Evolutionary conservation across 2,888 invertebrate genomes (phyloP).

Genomic region (Melieria omissa): DNA sequence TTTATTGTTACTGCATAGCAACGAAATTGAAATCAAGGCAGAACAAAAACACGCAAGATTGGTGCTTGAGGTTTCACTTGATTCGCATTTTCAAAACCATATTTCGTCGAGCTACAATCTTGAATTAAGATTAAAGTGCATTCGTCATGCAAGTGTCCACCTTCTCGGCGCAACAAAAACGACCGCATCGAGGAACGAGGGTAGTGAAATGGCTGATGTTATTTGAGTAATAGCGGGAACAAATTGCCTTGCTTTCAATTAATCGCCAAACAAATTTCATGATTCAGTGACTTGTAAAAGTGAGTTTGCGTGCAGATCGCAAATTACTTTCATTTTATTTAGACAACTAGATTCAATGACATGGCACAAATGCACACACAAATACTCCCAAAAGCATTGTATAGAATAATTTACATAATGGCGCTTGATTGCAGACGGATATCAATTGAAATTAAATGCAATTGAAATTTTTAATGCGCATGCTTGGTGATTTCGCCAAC

Average conservation of each 20-base stretch:
- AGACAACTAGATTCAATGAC: no score
- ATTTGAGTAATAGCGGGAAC: constrained; percentile 26
- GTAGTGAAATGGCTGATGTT: constrained; percentile 17
- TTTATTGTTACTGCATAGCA: not conserved
- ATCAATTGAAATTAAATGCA: constrained; percentile 15
- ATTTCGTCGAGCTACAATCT: no score
- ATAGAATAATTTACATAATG: not conserved
- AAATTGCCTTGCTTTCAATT: constrained; percentile 30
- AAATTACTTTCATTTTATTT: constrained; percentile 31
- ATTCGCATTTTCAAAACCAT: no score
- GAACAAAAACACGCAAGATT: no score
- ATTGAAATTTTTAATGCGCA: no score
- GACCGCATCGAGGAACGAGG: constrained; percentile 12
- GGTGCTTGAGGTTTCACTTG: no score
- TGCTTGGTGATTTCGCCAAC: no score
- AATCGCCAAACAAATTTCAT: constrained; percentile 32
- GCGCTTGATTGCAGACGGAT: constrained; percentile 11
- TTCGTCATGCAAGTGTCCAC: constrained; percentile 20
- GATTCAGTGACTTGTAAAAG: constrained; percentile 35
- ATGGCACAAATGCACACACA: no score
- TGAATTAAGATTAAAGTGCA: constrained; percentile 1
- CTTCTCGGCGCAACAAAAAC: not conserved
- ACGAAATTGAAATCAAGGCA: constrained; percentile 2
- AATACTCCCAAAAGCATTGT: not conserved
- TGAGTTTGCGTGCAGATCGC: constrained; percentile 27